Percentiles rank a stretch among this genome's conserved stretches.
Evolutionary conservation across 2,888 invertebrate species (phyloP).

Genomic region (Cartodere bifasciata): DNA sequence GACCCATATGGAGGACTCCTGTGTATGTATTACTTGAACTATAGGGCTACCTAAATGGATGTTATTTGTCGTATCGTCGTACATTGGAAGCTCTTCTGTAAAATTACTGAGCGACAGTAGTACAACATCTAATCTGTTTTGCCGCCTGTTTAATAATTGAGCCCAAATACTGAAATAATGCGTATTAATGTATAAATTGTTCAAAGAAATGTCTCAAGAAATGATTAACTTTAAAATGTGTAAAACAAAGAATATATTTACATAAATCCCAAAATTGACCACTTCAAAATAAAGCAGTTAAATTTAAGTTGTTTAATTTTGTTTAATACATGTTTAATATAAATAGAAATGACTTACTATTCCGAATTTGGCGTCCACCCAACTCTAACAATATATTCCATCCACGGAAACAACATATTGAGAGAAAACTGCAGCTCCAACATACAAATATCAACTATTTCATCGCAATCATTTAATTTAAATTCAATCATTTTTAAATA

Average conservation of each 20-base stretch:
- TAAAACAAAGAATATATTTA: too few species aligned
- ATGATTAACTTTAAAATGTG: not conserved
- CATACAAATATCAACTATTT: conserved; percentile 63
- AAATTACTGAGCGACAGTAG: conserved; percentile 74
- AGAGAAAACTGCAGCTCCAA: conserved; percentile 64
- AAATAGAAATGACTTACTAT: conserved; percentile 48
- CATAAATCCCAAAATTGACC: too few species aligned
- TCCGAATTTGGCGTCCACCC: conserved; percentile 91
- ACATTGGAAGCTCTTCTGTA: conserved; percentile 43
- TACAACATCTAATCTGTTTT: conserved; percentile 72
- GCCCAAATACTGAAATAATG: conserved; percentile 66
- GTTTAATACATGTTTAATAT: too few species aligned
- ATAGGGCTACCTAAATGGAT: conserved; percentile 33
- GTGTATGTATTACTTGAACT: conserved; percentile 48
- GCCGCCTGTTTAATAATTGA: conserved; percentile 77
- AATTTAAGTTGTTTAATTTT: too few species aligned
- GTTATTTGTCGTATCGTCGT: conserved; percentile 30
- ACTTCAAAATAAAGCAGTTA: too few species aligned
- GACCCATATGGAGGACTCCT: conserved; percentile 74
- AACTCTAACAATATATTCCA: conserved; percentile 88
- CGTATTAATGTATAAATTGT: conserved; percentile 6
- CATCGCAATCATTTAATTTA: conserved; percentile 47
- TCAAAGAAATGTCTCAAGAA: conserved; percentile 1
- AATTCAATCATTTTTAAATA: conserved; percentile 77
- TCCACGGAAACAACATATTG: conserved; percentile 77